Conservation (phyloP, 2,888 invertebrate genomes). For the Noctua janthina region DNA sequence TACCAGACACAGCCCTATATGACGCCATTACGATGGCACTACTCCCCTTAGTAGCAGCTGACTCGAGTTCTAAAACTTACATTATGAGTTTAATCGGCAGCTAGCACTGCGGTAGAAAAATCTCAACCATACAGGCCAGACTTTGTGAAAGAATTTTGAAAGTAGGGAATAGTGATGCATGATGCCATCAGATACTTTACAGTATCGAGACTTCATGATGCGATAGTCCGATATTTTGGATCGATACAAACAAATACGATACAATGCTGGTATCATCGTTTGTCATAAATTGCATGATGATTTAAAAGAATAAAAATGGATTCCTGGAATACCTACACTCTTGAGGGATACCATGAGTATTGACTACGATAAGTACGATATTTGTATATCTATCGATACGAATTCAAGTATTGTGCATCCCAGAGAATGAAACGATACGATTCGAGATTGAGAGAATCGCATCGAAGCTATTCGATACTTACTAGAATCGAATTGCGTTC, state of each 20-base stretch:
- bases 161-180: not conserved
- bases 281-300: not conserved
- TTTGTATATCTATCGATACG: not conserved
- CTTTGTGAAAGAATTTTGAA: not conserved
- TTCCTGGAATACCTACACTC: not conserved
- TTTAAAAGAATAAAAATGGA: not conserved
- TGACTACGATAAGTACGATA: not conserved
- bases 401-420: not conserved
- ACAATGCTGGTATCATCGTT: not conserved
- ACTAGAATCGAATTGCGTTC: not conserved
- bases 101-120: constrained; percentile 32
- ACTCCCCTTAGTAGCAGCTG: constrained; percentile 44
- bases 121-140: constrained; percentile 14
- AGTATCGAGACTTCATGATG: not conserved
- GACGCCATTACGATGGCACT: constrained; percentile 29
- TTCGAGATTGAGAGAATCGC: not conserved
- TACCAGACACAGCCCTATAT: constrained; percentile 26
- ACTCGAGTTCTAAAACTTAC: constrained; percentile 67
- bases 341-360: not conserved
- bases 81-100: constrained; percentile 59
- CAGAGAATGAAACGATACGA: not conserved
- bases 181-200: not conserved
- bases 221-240: not conserved
- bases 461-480: not conserved
- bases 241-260: not conserved